A percentile compares a stretch with the other conserved stretches of the same genome.
Evolutionary conservation across 2,888 invertebrate genomes (phyloP).

Genomic region (Leucophora obtusa): DNA sequence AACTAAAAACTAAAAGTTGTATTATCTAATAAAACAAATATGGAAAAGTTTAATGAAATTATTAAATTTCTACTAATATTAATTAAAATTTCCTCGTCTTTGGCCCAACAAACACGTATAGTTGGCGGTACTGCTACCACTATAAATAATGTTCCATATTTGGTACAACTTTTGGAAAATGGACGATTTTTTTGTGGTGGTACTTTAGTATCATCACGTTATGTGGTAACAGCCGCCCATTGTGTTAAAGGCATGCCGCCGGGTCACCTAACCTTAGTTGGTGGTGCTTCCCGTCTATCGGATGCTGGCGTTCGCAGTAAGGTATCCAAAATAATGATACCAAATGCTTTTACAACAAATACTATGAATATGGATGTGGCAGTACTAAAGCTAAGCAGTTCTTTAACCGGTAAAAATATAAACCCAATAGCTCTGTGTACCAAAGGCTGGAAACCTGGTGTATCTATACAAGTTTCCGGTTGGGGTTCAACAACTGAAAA

Average conservation of each 20-base stretch:
- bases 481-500: conserved; percentile 61
- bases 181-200: conserved; percentile 64
- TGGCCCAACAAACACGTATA: conserved; percentile 25
- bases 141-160: conserved; percentile 35
- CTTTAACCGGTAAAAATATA: conserved; percentile 45
- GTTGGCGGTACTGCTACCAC: conserved; percentile 46
- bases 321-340: conserved; percentile 17
- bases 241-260: conserved; percentile 23
- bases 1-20: conserved; percentile 6
- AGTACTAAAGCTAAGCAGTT: conserved; percentile 45
- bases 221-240: conserved; percentile 53
- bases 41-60: background rate
- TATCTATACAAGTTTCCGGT: conserved; percentile 59
- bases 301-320: conserved; percentile 12
- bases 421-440: conserved; percentile 46
- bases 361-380: conserved; percentile 64
- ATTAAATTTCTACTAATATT: conserved; percentile 4
- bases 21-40: background rate
- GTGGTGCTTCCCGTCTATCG: conserved; percentile 38
- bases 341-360: conserved; percentile 6
- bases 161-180: conserved; percentile 53
- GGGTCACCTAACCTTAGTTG: conserved; percentile 34
- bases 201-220: conserved; percentile 44
- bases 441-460: conserved; percentile 5
- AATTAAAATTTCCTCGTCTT: background rate